phyloP scores from a whole-genome alignment of 2,113 vertebrate species.

The Xenus cinereus region DNA sequence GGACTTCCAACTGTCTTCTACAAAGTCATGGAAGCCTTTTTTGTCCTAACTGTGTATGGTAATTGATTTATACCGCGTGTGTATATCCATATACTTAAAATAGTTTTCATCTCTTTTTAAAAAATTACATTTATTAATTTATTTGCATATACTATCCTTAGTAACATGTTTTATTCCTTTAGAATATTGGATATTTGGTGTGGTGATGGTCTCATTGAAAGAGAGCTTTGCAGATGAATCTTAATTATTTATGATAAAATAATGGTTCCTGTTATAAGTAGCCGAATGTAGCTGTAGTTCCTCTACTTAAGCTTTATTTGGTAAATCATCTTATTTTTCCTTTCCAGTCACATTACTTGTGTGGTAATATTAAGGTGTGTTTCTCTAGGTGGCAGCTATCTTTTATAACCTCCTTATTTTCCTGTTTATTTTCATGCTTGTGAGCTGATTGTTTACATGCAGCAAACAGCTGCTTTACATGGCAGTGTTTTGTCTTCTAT shows the following conservation, averaged over 20 bases:
- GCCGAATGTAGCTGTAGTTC: not conserved
- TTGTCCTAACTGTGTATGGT: not conserved
- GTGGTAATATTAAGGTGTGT: not conserved
- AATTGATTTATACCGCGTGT: not conserved
- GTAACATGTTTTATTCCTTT: not conserved
- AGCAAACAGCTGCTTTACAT: not conserved
- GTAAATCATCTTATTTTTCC: not conserved
- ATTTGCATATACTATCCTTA: not conserved
- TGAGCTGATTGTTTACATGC: not conserved
- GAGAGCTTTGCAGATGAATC: not conserved
- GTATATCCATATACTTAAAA: not conserved
- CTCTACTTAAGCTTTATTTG: not conserved
- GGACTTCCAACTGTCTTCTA: not conserved
- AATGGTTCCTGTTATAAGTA: not conserved
- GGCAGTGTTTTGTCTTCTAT: not conserved
- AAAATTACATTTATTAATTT: not conserved
- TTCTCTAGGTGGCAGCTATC: not conserved
- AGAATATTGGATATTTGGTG: not conserved
- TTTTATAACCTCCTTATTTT: not conserved
- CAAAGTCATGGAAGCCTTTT: not conserved
- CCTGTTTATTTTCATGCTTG: not conserved
- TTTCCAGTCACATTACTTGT: not conserved
- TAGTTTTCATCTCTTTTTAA: fast-evolving
- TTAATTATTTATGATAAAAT: not conserved
- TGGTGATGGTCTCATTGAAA: not conserved